These are phyloP conservation scores for Microctenopoma steveboyesi DNA, from an alignment of 2,797 vertebrate species.

Conservation along the genomic window DNA sequence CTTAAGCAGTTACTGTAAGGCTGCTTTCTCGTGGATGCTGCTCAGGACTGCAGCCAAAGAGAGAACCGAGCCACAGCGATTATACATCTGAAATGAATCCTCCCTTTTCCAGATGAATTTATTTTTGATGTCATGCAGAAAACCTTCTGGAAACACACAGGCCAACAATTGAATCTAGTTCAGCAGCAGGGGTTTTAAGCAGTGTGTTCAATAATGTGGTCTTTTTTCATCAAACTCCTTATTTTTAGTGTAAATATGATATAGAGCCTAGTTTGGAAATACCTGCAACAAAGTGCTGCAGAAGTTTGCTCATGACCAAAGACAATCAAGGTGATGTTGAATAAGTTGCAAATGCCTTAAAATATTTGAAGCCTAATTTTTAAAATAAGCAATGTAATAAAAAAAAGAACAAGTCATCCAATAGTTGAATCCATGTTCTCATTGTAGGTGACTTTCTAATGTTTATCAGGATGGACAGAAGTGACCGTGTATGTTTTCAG, in stretches of 20 bases:
- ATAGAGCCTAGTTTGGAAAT: constrained; percentile 67
- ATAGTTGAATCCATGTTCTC: constrained; percentile 23
- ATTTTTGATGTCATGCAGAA: background rate
- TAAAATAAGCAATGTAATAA: constrained; percentile 49
- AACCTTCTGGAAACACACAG: constrained; percentile 3
- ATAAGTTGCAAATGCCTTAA: constrained; percentile 80
- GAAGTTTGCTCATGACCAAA: constrained; percentile 81
- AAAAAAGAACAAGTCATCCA: constrained; percentile 9
- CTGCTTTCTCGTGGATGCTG: constrained; percentile 13
- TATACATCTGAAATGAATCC: constrained; percentile 22
- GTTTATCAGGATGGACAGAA: constrained; percentile 15
- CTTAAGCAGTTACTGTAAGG: constrained; percentile 18
- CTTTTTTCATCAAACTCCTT: constrained; percentile 39
- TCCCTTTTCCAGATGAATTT: constrained; percentile 28
- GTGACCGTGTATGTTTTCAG: constrained; percentile 44
- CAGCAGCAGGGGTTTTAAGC: constrained; percentile 19
- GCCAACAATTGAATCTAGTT: constrained; percentile 15
- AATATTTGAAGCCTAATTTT: constrained; percentile 61
- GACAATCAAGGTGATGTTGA: constrained; percentile 77
- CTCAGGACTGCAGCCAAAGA: constrained; percentile 48
- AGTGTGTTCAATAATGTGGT: constrained; percentile 23
- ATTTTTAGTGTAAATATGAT: constrained; percentile 65
- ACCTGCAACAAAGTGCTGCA: constrained; percentile 67
- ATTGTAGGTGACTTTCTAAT: constrained; percentile 21
- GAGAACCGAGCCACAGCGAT: constrained; percentile 24